phyloP scores from a whole-genome alignment of 2,113 vertebrate species.

The Chionodraco myersi region DNA sequence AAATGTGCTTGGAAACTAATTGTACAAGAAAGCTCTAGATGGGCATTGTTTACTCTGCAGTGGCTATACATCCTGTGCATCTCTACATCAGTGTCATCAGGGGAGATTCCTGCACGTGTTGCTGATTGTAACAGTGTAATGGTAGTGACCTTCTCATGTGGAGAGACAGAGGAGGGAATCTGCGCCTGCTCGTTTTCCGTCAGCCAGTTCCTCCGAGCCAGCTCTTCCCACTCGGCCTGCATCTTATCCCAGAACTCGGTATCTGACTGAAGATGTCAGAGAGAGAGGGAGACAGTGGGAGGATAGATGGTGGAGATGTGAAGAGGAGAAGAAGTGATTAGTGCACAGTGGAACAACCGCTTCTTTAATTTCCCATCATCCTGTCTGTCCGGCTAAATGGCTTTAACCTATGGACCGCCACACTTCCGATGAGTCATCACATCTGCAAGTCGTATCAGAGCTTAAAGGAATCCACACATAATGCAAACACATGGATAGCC shows the following conservation, averaged over 20 bases:
- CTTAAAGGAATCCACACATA: neutral
- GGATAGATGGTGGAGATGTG: constrained; percentile 4
- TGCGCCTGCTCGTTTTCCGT: constrained; percentile 90
- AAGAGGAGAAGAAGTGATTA: constrained; percentile 42
- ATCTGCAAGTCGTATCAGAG: constrained; percentile 20
- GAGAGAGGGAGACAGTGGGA: constrained; percentile 1
- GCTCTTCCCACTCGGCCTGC: constrained; percentile 99
- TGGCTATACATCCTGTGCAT: neutral
- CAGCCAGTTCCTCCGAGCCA: constrained; percentile 97
- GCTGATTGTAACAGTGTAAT: constrained; percentile 24
- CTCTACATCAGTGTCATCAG: constrained; percentile 1
- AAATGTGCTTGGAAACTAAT: neutral
- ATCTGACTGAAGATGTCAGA: constrained; percentile 88
- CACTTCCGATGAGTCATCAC: constrained; percentile 47
- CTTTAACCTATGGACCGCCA: constrained; percentile 24
- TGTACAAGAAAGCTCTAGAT: neutral
- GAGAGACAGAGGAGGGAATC: constrained; percentile 89
- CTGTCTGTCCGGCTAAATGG: constrained; percentile 19
- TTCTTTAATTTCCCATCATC: constrained; percentile 42
- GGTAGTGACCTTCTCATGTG: constrained; percentile 91
- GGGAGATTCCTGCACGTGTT: neutral
- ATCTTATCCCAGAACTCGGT: constrained; percentile 99
- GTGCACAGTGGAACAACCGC: constrained; percentile 32
- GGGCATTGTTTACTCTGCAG: neutral
- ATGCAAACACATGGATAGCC: neutral